A percentile compares a stretch with the other conserved stretches of the same genome.
Evolutionary conservation across 2,797 vertebrate genomes (phyloP).

Genomic region (Margarornis squamiger): DNA sequence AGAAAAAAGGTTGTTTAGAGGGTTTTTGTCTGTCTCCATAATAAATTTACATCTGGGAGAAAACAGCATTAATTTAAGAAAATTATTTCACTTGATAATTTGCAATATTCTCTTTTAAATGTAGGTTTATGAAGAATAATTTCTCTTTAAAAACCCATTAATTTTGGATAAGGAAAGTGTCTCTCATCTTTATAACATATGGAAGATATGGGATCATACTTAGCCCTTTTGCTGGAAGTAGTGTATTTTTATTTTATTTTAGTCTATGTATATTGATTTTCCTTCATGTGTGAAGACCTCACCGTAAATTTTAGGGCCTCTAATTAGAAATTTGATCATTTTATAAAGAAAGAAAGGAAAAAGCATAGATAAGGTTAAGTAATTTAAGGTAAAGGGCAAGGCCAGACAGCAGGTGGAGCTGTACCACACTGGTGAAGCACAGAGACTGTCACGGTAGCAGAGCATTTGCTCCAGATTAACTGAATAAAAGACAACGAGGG

Average conservation of each 20-base stretch:
- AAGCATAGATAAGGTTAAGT: background rate
- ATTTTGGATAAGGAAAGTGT: background rate
- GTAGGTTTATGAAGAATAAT: background rate
- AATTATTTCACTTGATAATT: background rate
- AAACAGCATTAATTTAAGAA: background rate
- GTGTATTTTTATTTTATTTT: background rate
- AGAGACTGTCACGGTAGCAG: background rate
- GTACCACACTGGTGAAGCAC: background rate
- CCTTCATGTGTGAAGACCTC: background rate
- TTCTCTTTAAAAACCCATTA: background rate
- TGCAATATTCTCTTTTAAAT: background rate
- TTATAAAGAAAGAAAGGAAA: background rate
- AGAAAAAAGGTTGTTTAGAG: background rate
- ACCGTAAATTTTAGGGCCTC: background rate
- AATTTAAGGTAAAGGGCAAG: background rate
- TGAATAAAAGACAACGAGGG: background rate
- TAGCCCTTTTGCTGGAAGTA: background rate
- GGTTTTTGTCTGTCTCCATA: background rate
- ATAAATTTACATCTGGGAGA: background rate
- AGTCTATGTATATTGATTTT: background rate
- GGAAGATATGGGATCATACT: background rate
- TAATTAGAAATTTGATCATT: background rate
- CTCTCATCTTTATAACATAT: background rate
- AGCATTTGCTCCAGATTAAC: background rate
- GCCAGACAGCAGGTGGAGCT: background rate